phyloP scores from a whole-genome alignment of 2,797 vertebrate genomes.

The Microcaecilia unicolor region DNA sequence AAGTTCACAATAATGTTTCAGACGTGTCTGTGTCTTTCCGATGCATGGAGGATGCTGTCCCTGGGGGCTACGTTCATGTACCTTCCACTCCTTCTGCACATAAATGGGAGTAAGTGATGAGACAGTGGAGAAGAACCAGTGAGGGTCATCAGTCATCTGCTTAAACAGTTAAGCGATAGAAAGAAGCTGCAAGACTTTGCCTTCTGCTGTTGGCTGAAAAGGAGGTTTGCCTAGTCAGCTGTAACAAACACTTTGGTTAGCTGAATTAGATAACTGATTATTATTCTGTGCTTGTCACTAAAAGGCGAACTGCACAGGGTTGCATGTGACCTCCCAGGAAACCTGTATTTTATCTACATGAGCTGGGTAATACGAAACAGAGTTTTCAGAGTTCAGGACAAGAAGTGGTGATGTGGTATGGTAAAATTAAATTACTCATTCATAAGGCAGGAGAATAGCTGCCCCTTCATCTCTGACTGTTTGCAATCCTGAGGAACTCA shows the following conservation, averaged over 20 bases:
- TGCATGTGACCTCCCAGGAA: no score
- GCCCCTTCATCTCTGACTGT: no score
- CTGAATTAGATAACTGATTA: accelerated
- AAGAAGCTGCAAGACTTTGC: not conserved
- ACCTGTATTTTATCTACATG: no score
- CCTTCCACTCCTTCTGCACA: not conserved
- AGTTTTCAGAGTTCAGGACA: no score
- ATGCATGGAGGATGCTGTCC: not conserved
- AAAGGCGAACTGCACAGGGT: no score
- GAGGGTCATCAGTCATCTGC: not conserved
- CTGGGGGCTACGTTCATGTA: not conserved
- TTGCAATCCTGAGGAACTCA: no score
- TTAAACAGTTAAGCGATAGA: not conserved
- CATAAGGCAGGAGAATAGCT: no score
- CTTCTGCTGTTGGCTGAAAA: not conserved
- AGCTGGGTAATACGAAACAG: no score
- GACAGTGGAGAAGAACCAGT: not conserved
- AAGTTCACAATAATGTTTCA: not conserved
- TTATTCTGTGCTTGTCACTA: not conserved
- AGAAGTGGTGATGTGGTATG: no score
- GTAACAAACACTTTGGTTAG: accelerated
- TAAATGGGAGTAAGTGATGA: not conserved
- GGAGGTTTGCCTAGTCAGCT: not conserved
- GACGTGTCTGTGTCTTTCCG: not conserved
- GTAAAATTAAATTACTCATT: no score